These are phyloP conservation scores for Craterocephalus amniculus DNA, from an alignment of 2,797 vertebrate species.

Conservation along the genomic window DNA sequence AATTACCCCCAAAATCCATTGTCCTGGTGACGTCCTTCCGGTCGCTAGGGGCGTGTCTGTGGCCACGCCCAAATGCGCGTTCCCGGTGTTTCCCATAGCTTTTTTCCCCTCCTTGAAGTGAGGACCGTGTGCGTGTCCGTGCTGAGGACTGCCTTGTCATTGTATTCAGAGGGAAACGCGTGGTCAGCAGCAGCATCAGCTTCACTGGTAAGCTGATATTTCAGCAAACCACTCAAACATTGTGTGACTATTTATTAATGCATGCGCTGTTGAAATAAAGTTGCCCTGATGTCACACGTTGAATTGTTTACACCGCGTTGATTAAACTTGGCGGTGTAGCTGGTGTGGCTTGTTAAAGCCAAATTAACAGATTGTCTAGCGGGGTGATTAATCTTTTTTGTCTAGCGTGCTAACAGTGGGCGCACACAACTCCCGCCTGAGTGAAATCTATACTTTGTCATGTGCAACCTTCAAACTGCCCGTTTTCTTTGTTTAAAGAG, in stretches of 20 bases:
- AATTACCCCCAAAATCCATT: no score
- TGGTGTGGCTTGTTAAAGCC: background rate
- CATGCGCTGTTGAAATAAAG: background rate
- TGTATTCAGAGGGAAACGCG: constrained; percentile 62
- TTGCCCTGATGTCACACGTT: background rate
- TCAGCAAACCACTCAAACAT: background rate
- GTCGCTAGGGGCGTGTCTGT: constrained; percentile 49
- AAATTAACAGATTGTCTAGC: background rate
- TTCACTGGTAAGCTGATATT: constrained; percentile 65
- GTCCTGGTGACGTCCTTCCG: constrained; percentile 23
- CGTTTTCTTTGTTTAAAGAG: background rate
- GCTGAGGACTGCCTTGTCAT: constrained; percentile 65
- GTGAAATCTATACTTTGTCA: constrained; percentile 23
- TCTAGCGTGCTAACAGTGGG: constrained; percentile 51
- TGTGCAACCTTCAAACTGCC: constrained; percentile 6
- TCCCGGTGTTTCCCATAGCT: constrained; percentile 57
- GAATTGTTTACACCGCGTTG: background rate
- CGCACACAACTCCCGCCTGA: constrained; percentile 75
- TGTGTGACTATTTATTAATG: background rate
- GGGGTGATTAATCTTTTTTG: constrained; percentile 53
- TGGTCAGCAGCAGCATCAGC: constrained; percentile 61
- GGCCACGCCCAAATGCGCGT: constrained; percentile 64
- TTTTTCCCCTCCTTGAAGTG: constrained; percentile 52
- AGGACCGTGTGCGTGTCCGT: constrained; percentile 34
- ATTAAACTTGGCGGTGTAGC: constrained; percentile 14